A percentile compares a stretch with the other conserved stretches of the same genome.
Evolutionary conservation across 2,113 vertebrate genomes (phyloP).

Genomic region (Rhineura floridana): DNA sequence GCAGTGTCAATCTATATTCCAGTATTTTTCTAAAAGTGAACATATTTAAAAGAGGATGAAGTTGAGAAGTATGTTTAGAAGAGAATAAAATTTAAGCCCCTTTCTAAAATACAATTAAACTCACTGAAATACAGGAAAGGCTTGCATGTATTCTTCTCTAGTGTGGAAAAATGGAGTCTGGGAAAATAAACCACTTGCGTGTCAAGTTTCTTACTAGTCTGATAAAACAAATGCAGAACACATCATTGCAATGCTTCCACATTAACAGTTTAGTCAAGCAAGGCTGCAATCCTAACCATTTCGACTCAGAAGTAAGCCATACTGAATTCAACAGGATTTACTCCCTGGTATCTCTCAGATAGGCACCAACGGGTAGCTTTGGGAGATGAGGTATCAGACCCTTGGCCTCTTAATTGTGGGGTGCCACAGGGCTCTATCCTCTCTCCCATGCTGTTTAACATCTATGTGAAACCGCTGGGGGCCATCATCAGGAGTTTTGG

Average conservation of each 20-base stretch:
- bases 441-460: too few relatives aligned
- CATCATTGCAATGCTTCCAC: background rate
- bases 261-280: too few relatives aligned
- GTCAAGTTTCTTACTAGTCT: background rate
- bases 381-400: too few relatives aligned
- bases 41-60: slow-evolving; percentile 52
- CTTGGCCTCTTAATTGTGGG: too few relatives aligned
- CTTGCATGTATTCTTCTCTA: background rate
- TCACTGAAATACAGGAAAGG: background rate
- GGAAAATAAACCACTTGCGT: background rate
- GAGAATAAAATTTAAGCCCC: slow-evolving; percentile 4
- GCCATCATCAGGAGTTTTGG: too few relatives aligned
- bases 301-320: too few relatives aligned
- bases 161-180: slow-evolving; percentile 3
- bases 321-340: too few relatives aligned
- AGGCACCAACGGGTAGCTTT: too few relatives aligned
- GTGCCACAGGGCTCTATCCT: too few relatives aligned
- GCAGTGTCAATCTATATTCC: slow-evolving; percentile 16
- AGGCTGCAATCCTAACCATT: too few relatives aligned
- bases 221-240: background rate
- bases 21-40: slow-evolving; percentile 13
- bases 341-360: too few relatives aligned
- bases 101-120: background rate
- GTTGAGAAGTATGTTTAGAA: slow-evolving; percentile 24
- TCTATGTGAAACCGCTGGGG: too few relatives aligned